A percentile compares a stretch with the other conserved stretches of the same genome.
phyloP scores from a whole-genome alignment of 2,797 vertebrate species.

The Emys orbicularis region DNA sequence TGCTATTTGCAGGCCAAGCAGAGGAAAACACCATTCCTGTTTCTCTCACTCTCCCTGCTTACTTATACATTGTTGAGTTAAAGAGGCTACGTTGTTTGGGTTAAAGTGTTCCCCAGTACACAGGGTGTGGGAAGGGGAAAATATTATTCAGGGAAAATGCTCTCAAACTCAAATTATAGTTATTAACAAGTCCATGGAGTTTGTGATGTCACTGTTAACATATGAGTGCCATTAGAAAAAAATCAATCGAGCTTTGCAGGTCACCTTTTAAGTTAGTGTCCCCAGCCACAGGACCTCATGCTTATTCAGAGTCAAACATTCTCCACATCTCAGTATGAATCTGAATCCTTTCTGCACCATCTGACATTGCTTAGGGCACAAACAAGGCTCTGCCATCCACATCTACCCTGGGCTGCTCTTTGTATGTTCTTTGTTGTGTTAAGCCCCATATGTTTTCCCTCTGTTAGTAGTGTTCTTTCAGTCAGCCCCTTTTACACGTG shows the following conservation, averaged over 20 bases:
- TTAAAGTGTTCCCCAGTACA: rapidly evolving
- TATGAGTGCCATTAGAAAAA: neutral
- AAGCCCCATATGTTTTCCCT: neutral
- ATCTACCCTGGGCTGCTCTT: neutral
- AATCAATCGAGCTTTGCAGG: neutral
- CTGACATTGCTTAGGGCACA: neutral
- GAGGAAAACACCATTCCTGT: neutral
- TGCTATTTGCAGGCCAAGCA: neutral
- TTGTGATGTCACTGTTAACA: neutral
- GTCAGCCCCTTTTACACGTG: no score
- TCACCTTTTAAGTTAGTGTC: neutral
- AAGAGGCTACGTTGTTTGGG: neutral
- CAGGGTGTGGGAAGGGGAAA: neutral
- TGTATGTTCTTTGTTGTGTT: neutral
- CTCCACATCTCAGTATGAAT: neutral
- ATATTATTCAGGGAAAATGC: neutral
- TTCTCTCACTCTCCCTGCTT: neutral
- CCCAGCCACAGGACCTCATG: neutral
- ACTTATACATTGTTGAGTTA: neutral
- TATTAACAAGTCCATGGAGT: neutral
- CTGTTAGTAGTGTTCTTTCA: no score
- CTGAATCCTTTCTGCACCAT: neutral
- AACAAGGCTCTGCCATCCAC: neutral
- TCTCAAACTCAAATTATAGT: neutral
- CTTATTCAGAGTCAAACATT: neutral